Conservation (phyloP, 1,140 invertebrate species). For the Sinonovacula constricta region DNA sequence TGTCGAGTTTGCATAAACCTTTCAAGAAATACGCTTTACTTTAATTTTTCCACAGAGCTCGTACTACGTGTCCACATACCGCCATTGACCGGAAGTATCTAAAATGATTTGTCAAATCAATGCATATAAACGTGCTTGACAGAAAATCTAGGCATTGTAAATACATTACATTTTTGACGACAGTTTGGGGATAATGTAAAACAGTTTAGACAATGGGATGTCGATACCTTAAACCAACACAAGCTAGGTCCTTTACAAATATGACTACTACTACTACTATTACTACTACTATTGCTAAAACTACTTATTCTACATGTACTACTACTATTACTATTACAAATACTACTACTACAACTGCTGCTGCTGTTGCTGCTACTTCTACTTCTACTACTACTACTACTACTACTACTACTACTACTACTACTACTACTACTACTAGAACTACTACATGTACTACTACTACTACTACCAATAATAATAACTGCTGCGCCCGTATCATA, state of each 20-base stretch:
- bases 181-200: too few relatives aligned
- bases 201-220: too few relatives aligned
- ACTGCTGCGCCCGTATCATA: too few relatives aligned
- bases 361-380: constrained; percentile 30
- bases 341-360: constrained; percentile 35
- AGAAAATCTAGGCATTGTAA: too few relatives aligned
- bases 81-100: too few relatives aligned
- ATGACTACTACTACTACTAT: not conserved
- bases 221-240: not conserved
- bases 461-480: not conserved
- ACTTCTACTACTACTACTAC: constrained; percentile 44
- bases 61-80: too few relatives aligned
- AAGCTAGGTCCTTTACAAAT: not conserved
- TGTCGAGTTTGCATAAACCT: too few relatives aligned
- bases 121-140: too few relatives aligned
- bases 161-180: too few relatives aligned
- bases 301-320: not conserved
- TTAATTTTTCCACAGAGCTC: too few relatives aligned
- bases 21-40: too few relatives aligned
- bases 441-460: constrained; percentile 18
- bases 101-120: too few relatives aligned
- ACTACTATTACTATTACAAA: not conserved
- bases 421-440: constrained; percentile 40
- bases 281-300: not conserved
- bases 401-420: constrained; percentile 43